A percentile compares a stretch with the other conserved stretches of the same genome.
phyloP scores from a whole-genome alignment of 1,140 invertebrate genomes.

The Drosophila micromelanica region DNA sequence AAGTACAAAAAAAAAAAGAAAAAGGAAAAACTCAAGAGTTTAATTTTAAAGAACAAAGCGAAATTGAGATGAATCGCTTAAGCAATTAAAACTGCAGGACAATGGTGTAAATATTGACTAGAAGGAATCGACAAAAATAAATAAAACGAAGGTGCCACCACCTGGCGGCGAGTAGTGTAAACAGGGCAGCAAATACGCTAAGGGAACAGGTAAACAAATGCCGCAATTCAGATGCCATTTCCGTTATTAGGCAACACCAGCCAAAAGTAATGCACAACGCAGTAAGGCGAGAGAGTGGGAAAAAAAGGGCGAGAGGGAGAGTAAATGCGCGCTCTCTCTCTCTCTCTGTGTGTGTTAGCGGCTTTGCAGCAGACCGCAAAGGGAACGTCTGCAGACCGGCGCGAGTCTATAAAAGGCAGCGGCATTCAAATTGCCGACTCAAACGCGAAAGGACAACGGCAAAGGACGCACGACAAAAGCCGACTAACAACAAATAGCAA shows the following conservation, averaged over 20 bases:
- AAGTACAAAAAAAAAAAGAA: conserved; percentile 9
- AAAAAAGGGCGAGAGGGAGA: not conserved
- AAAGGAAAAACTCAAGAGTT: not conserved
- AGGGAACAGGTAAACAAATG: conserved; percentile 56
- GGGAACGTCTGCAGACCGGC: conserved; percentile 41
- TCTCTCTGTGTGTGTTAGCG: not conserved
- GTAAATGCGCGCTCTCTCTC: not conserved
- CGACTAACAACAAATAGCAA: conserved; percentile 7
- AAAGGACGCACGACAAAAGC: conserved; percentile 43
- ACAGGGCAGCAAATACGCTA: conserved; percentile 23
- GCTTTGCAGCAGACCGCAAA: conserved; percentile 40
- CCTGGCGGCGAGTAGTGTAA: conserved; percentile 49
- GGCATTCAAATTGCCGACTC: conserved; percentile 72
- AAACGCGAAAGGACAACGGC: conserved; percentile 77
- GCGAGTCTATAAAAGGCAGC: conserved; percentile 75
- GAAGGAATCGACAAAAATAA: too few species aligned
- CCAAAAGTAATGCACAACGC: conserved; percentile 29
- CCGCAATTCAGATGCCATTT: conserved; percentile 52
- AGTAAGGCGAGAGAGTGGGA: not conserved
- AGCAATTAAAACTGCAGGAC: conserved; percentile 42
- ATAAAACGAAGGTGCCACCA: conserved; percentile 29
- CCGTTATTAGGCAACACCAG: conserved; percentile 42
- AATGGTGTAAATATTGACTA: conserved; percentile 13
- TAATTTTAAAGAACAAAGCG: conserved; percentile 4
- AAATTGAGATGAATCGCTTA: conserved; percentile 28